Evolutionary conservation across 1,140 invertebrate species (phyloP).

Genomic region (Bacillus rossius): DNA sequence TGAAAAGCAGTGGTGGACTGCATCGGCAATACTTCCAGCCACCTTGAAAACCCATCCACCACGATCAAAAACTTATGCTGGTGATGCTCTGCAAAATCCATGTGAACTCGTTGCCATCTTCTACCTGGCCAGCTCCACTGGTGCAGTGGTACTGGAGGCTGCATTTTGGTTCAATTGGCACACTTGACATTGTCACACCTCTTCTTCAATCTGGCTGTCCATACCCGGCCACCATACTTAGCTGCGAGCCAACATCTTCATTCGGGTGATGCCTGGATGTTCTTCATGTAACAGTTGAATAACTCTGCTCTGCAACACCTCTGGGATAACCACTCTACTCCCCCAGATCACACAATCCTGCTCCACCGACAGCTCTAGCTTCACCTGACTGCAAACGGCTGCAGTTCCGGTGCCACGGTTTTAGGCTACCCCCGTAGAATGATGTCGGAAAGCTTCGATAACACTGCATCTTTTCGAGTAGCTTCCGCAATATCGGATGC

Average conservation of each 20-base stretch:
- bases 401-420: neutral
- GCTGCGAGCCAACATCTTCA: slow-evolving; percentile 45
- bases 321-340: slow-evolving; percentile 38
- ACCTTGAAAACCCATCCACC: slow-evolving; percentile 38
- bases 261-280: slow-evolving; percentile 45
- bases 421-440: neutral
- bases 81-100: slow-evolving; percentile 3
- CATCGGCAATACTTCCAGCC: slow-evolving; percentile 33
- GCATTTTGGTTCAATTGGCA: slow-evolving; percentile 18
- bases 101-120: neutral
- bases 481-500: neutral
- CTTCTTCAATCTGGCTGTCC: slow-evolving; percentile 39
- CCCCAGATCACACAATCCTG: slow-evolving; percentile 3
- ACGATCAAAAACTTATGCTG: slow-evolving; percentile 8
- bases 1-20: neutral
- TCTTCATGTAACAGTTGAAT: slow-evolving; percentile 41
- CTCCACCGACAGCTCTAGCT: slow-evolving; percentile 1
- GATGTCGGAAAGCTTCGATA: neutral
- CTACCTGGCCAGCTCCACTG: neutral
- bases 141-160: neutral
- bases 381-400: neutral
- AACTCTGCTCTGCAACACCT: slow-evolving; percentile 29
- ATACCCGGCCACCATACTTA: slow-evolving; percentile 47
- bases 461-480: neutral
- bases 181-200: slow-evolving; percentile 32